Percentiles rank a stretch among this genome's conserved stretches.
phyloP scores from a whole-genome alignment of 2,888 invertebrate species.

The Cephus sareptanus region DNA sequence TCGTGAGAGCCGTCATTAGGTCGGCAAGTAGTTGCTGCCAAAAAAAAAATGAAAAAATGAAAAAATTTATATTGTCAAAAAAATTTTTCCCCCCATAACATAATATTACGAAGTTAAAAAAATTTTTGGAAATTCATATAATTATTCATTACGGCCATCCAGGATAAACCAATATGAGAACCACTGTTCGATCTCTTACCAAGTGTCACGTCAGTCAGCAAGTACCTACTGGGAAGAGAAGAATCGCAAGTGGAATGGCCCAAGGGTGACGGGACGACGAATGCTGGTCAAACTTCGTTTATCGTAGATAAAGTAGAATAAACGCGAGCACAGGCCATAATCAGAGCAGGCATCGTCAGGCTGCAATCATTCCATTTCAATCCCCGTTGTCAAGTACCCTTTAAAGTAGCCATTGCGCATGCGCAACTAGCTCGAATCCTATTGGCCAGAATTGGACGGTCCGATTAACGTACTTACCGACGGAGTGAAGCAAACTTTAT shows the following conservation, averaged over 20 bases:
- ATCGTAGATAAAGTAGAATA: background rate
- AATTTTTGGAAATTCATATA: background rate
- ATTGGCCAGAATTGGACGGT: background rate
- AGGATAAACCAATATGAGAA: background rate
- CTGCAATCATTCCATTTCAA: background rate
- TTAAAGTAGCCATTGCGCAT: background rate
- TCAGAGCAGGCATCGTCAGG: background rate
- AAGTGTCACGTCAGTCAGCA: background rate
- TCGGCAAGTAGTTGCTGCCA: too few species aligned
- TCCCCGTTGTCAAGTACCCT: background rate
- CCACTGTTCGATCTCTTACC: constrained; percentile 1
- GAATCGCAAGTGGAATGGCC: background rate
- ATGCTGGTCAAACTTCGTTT: background rate
- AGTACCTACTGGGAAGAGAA: background rate
- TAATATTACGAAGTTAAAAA: too few species aligned
- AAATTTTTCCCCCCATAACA: too few species aligned
- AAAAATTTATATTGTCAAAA: too few species aligned
- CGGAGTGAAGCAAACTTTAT: background rate
- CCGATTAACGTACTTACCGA: background rate
- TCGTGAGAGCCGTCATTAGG: too few species aligned
- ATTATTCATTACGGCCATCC: background rate
- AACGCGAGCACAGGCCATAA: background rate
- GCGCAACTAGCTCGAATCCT: background rate
- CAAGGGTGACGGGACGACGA: background rate
- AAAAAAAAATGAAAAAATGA: too few species aligned